phyloP scores from a whole-genome alignment of 1,140 invertebrate genomes.

The Ceratosolen fusciceps region DNA sequence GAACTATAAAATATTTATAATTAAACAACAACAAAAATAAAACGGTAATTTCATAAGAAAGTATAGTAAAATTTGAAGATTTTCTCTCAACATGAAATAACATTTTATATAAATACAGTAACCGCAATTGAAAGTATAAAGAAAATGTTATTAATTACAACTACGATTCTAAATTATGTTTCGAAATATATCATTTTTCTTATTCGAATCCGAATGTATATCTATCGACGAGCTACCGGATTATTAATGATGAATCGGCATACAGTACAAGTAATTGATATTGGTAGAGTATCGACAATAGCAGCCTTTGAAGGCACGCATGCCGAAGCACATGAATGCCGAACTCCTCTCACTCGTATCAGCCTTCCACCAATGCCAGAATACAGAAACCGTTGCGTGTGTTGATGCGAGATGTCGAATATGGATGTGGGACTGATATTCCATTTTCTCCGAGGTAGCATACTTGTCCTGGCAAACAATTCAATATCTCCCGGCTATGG shows the following conservation, averaged over 20 bases:
- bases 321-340: not conserved
- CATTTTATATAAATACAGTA: too few species aligned
- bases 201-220: too few species aligned
- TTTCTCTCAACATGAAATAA: too few species aligned
- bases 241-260: slow-evolving; percentile 51
- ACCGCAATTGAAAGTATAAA: too few species aligned
- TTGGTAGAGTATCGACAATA: slow-evolving; percentile 54
- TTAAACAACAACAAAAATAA: too few species aligned
- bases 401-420: not conserved
- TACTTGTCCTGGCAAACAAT: slow-evolving; percentile 21
- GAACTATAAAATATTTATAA: too few species aligned
- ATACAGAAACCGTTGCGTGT: not conserved
- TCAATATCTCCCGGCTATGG: not conserved
- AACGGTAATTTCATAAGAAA: too few species aligned
- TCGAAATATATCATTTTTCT: too few species aligned
- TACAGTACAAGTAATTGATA: slow-evolving; percentile 61
- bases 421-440: slow-evolving; percentile 54
- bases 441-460: slow-evolving; percentile 50
- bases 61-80: too few species aligned
- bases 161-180: too few species aligned
- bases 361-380: not conserved
- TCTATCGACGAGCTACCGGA: slow-evolving; percentile 11
- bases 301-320: slow-evolving; percentile 27
- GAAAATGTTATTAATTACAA: too few species aligned
- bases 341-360: not conserved